phyloP scores from a whole-genome alignment of 2,797 vertebrate species.

The Lateolabrax maculatus region DNA sequence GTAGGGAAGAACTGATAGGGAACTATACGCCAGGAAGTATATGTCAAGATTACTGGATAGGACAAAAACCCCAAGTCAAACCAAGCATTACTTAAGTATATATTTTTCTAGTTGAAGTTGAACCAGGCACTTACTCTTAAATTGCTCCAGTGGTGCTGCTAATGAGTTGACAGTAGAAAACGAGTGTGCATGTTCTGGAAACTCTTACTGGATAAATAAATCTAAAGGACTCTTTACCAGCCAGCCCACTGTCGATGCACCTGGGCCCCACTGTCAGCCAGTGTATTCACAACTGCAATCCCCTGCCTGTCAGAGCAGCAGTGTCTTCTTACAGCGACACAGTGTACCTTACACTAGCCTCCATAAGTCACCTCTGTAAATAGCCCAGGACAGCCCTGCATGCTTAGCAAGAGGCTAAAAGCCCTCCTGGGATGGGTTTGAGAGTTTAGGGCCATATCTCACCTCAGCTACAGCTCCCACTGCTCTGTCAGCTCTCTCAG shows the following conservation, averaged over 20 bases:
- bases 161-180: not conserved
- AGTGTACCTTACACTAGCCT: slow-evolving; percentile 65
- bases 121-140: not conserved
- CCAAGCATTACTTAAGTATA: not conserved
- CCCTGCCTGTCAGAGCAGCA: slow-evolving; percentile 55
- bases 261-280: slow-evolving; percentile 46
- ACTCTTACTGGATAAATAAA: slow-evolving; percentile 10
- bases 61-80: not conserved
- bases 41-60: not conserved
- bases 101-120: no score
- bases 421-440: slow-evolving; percentile 46
- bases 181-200: not conserved
- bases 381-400: slow-evolving; percentile 69
- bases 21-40: not conserved
- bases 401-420: slow-evolving; percentile 64
- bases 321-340: slow-evolving; percentile 80
- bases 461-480: slow-evolving; percentile 21
- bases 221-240: not conserved
- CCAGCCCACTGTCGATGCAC: slow-evolving; percentile 24
- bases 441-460: slow-evolving; percentile 50
- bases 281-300: slow-evolving; percentile 44
- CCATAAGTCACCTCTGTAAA: slow-evolving; percentile 80
- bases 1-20: not conserved
- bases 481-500: slow-evolving; percentile 28
- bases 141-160: not conserved